Base-by-base conservation (phyloP, 2,113 vertebrate genomes). In the Apteryx mantelli region DNA sequence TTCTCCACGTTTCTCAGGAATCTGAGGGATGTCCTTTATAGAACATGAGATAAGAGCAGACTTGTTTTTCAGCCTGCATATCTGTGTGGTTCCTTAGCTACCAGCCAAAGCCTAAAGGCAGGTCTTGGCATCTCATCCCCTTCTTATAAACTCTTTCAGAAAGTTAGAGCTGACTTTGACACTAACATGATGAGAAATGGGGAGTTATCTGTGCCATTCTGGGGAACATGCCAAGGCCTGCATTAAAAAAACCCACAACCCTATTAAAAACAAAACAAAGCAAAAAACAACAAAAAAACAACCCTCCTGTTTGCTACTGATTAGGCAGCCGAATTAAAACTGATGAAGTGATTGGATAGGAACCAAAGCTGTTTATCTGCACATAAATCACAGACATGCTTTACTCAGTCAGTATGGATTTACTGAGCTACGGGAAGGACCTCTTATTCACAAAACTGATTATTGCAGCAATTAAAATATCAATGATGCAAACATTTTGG, bases 31-130 rank as follows among this genome's bases (percentile, higher is more conserved):
- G 97, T 96, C 95, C 93, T 97, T 98, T 96, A 95, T 92, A 96
- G 98, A 98, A 95, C 97, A 98, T 91, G 97, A 98, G 98, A 92
- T 94, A 95, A 95, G 94, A 95, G 87, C 71, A 95, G 95, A 85
- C 95, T 97, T 5, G 1, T 79, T 97, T 97, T 95, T 92, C 97
- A 91, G 95, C 56, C 95, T 95, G 94, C 95, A 87, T 98, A 97
- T 95, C 96, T 97, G 94, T 84, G 68, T 60, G 91, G 98, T 95
- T 97, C 97, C 98, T 98, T 98, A 95, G 98, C 98, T 97, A 98
- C 98, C n/a, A 69, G 36, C 11, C 42, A 98, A 94, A 98, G 96
- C 96, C 97, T 44, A 65, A 87, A 87, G 95, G 96, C 95, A 97
- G 87, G 53, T 96, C 97, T 97, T 97, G 91, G 96, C 95, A 96